Percentiles rank a stretch among this genome's conserved stretches.
These are phyloP conservation scores for Popillia japonica DNA, from an alignment of 1,140 invertebrate species.

Conservation along the genomic window DNA sequence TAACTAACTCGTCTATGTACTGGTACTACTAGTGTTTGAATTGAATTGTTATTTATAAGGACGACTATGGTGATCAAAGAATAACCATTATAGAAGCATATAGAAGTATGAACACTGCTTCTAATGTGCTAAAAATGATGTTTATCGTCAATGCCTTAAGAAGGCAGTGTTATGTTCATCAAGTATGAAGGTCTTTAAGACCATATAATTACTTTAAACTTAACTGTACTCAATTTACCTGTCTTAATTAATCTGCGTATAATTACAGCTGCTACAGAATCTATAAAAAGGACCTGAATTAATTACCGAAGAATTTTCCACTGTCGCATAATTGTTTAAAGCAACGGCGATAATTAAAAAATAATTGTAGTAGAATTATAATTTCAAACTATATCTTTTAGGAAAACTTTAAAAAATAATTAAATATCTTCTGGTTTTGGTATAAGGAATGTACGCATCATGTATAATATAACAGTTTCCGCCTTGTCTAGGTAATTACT, in stretches of 20 bases:
- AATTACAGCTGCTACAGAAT: slow-evolving; percentile 5
- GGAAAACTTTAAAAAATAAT: slow-evolving; percentile 11
- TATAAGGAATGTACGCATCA: slow-evolving; percentile 23
- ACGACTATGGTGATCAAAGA: no score
- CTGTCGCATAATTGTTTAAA: slow-evolving; percentile 24
- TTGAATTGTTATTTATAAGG: no score
- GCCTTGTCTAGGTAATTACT: slow-evolving; percentile 22
- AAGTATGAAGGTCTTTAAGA: no score
- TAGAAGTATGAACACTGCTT: no score
- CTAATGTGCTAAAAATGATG: no score
- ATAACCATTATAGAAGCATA: no score
- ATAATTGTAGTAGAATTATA: slow-evolving; percentile 14
- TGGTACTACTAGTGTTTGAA: no score
- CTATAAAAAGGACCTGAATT: not conserved
- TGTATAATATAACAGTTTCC: slow-evolving; percentile 17
- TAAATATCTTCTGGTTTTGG: slow-evolving; percentile 12
- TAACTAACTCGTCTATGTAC: no score
- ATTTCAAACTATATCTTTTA: not conserved
- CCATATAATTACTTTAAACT: not conserved
- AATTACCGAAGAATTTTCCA: not conserved
- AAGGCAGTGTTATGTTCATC: no score
- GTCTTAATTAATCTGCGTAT: not conserved
- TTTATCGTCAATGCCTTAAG: no score
- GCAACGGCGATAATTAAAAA: slow-evolving; percentile 2
- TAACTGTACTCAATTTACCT: not conserved